Evolutionary conservation across 1,140 invertebrate species (phyloP).

Genomic region (Uloborus diversus): DNA sequence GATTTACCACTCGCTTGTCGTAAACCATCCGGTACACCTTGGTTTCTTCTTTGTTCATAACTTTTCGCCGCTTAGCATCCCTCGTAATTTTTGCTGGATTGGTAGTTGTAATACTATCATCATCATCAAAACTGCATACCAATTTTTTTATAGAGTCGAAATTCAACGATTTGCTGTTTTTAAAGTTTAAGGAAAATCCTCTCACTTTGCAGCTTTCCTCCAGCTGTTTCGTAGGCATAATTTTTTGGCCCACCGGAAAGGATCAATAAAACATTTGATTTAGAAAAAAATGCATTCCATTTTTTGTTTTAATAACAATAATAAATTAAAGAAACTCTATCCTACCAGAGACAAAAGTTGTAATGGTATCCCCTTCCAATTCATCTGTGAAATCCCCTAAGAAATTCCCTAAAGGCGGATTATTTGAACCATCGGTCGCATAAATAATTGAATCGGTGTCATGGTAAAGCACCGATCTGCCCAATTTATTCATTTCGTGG

Average conservation of each 20-base stretch:
- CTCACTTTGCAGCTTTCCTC: neutral
- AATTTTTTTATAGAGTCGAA: neutral
- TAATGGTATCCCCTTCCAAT: neutral
- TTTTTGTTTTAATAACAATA: neutral
- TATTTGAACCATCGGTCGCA: neutral
- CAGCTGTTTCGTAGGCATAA: neutral
- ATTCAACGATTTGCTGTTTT: neutral
- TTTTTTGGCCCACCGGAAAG: slow-evolving; percentile 14
- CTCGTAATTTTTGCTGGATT: neutral
- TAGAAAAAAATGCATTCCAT: neutral
- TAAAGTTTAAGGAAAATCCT: neutral
- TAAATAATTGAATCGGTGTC: slow-evolving; percentile 16
- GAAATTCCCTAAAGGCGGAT: too few relatives aligned
- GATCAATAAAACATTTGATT: too few relatives aligned
- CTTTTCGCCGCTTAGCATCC: neutral
- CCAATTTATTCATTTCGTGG: slow-evolving; percentile 2
- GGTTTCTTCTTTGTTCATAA: neutral
- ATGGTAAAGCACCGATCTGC: neutral
- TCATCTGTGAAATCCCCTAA: slow-evolving; percentile 19
- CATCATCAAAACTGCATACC: neutral
- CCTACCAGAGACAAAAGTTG: neutral
- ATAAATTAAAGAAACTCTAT: neutral
- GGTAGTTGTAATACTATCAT: neutral
- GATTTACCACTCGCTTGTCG: neutral
- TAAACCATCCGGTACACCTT: neutral